These are phyloP conservation scores for Protomyctophum bolini DNA, from an alignment of 2,113 vertebrate genomes.

Conservation along the genomic window DNA sequence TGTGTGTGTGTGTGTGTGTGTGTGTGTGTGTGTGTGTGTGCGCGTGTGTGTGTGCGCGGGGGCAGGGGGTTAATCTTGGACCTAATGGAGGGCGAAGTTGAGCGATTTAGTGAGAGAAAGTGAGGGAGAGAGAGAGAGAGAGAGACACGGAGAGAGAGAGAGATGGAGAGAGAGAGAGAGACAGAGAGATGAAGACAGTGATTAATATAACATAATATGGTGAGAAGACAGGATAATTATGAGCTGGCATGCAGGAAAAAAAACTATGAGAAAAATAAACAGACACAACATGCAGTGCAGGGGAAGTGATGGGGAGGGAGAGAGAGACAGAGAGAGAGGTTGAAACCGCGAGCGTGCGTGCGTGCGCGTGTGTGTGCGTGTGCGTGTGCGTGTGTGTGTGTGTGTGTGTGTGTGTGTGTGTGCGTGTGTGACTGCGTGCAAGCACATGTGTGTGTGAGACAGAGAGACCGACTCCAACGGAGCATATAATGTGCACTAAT, in stretches of 20 bases:
- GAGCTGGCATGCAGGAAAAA: conserved; percentile 11
- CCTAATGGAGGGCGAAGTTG: no score
- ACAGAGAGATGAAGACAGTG: background rate
- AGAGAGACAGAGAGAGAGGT: background rate
- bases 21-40: background rate
- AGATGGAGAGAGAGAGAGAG: background rate
- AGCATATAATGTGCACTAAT: no score
- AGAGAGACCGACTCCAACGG: background rate
- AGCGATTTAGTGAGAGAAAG: background rate
- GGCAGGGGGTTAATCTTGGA: background rate
- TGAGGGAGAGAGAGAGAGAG: background rate
- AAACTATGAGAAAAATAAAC: background rate
- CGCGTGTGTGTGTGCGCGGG: background rate
- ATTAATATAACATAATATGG: conserved; percentile 5
- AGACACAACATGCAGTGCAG: background rate
- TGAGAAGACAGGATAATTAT: background rate
- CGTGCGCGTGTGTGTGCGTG: no score
- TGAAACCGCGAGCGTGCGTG: background rate
- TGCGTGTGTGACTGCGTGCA: no score
- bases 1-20: background rate
- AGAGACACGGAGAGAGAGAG: background rate
- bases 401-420: no score
- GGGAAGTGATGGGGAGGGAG: background rate
- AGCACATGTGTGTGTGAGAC: background rate
- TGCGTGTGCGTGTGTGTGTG: no score